These are phyloP conservation scores for Mythimna albipuncta DNA, from an alignment of 2,888 invertebrate species.

Conservation along the genomic window DNA sequence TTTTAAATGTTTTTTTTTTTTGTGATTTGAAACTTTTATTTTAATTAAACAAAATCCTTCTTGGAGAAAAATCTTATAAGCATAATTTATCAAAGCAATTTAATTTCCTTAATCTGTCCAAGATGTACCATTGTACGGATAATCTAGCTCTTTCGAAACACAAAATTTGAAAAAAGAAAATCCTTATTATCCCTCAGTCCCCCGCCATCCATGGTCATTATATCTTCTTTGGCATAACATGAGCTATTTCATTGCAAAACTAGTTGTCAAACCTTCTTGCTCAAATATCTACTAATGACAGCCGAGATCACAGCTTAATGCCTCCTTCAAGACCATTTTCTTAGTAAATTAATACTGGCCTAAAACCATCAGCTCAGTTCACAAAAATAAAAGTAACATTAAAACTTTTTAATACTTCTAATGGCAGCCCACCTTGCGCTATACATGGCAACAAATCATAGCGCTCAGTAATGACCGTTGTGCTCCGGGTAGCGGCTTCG, in stretches of 20 bases:
- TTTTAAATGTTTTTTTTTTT: conserved; percentile 27
- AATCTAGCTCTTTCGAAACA: no score
- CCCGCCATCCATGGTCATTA: neutral
- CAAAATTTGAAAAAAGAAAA: no score
- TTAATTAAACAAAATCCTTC: conserved; percentile 2
- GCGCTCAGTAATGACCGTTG: conserved; percentile 62
- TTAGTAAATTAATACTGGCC: neutral
- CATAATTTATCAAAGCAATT: neutral
- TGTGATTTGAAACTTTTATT: neutral
- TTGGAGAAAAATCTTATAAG: neutral
- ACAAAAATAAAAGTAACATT: conserved; percentile 23
- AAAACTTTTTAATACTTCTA: conserved; percentile 51
- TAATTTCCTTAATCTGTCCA: no score
- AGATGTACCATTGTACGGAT: no score
- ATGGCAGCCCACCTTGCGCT: conserved; percentile 57
- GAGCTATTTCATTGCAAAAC: neutral
- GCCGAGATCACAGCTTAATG: no score
- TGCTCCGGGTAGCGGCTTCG: conserved; percentile 68
- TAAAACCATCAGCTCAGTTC: conserved; percentile 17
- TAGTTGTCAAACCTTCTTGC: no score
- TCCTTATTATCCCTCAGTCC: neutral
- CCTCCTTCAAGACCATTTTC: no score
- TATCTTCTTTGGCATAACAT: neutral
- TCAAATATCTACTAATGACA: no score
- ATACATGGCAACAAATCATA: conserved; percentile 63